Evolutionary conservation across 2,888 invertebrate genomes (phyloP), one percentile per base, ranked within the genome.

Genomic region (Scrobipalpa atriplicella): DNA sequence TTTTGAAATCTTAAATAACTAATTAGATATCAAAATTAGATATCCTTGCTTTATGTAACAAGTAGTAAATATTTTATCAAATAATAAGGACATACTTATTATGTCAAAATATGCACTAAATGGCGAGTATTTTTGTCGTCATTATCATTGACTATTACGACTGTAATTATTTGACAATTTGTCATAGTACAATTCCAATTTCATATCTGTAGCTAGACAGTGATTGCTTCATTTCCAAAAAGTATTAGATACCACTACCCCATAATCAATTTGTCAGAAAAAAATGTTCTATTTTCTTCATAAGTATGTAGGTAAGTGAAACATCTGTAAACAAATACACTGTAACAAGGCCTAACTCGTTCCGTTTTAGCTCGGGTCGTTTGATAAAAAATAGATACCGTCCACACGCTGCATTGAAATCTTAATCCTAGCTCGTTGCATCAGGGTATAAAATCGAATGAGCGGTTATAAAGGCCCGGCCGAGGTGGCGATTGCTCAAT

Each of bases 401-500:
- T 11, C 11, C 5, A 0, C 13, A 36, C 0, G 11, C n/a, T 47
- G 16, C 56, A 56, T 29, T n/a, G 18, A n/a, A 36, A 56, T 64
- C 67, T 71, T 66, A 72, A 62, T 73, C 75, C 69, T 80, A 73
- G 21, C n/a, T 0, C 6, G 0, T 19, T 18, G 51, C 9, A 41
- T 64, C 72, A 74, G 71, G 74, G 78, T 73, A 69, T 67, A 70
- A 64, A 72, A 78, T 76, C 64, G 70, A 61, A 70, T 73, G 75
- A 13, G 58, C 39, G 43, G 67, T 19, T 21, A 47, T 47, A 29
- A 52, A 38, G 63, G 69, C 68, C 71, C 70, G 73, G 68, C 68
- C 67, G 71, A 74, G 78, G 78, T 79, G 82, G 78, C 78, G 80
- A 81, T 80, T 83, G 82, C 76, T 80, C 81, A 82, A 83, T 84